These are phyloP conservation scores for Melospiza melodia DNA, from an alignment of 2,113 vertebrate genomes.

Conservation along the genomic window DNA sequence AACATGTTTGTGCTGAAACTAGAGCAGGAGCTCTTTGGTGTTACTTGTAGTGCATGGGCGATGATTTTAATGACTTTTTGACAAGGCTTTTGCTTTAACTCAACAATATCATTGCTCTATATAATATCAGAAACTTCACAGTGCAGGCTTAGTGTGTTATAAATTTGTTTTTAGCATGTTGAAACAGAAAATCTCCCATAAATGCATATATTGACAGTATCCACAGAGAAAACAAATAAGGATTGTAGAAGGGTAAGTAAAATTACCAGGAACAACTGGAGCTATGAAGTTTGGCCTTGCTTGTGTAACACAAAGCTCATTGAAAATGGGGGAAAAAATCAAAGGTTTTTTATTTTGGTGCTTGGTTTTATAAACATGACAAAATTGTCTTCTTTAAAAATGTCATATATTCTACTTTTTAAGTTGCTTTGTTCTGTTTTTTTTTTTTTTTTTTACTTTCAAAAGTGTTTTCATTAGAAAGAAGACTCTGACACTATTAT, in stretches of 20 bases:
- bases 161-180: background rate
- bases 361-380: background rate
- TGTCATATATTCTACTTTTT: background rate
- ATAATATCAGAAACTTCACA: background rate
- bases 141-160: background rate
- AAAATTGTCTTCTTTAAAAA: background rate
- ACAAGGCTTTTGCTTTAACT: background rate
- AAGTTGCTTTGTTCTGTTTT: background rate
- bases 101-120: background rate
- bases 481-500: background rate
- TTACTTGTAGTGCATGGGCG: background rate
- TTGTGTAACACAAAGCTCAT: background rate
- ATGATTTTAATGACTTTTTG: background rate
- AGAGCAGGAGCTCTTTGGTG: background rate
- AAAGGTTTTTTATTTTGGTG: background rate
- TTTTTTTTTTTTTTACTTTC: background rate
- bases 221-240: background rate
- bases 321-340: background rate
- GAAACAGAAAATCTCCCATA: background rate
- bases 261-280: background rate
- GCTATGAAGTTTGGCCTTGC: background rate
- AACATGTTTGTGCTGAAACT: conserved; percentile 17
- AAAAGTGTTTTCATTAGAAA: background rate
- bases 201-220: background rate
- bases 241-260: background rate